Percentiles rank a stretch among this genome's conserved stretches.
Evolutionary conservation across 2,797 vertebrate species (phyloP).

Genomic region (Vireo griseus): DNA sequence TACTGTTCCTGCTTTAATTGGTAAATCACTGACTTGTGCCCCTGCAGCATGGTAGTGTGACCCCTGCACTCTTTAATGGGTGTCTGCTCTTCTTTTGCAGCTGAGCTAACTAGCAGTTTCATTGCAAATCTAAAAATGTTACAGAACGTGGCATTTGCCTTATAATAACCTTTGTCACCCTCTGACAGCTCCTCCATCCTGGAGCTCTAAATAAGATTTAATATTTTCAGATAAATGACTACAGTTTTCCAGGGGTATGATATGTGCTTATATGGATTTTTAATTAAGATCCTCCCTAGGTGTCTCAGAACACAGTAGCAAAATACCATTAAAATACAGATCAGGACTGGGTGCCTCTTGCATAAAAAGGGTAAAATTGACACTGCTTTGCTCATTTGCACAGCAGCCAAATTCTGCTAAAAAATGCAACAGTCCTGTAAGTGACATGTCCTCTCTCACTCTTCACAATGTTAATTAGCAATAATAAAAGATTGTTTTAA

Average conservation of each 20-base stretch:
- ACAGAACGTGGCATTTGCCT: background rate
- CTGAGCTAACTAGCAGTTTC: constrained; percentile 10
- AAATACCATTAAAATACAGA: background rate
- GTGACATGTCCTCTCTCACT: background rate
- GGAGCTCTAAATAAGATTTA: background rate
- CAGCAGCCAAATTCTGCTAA: background rate
- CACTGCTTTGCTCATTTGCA: background rate
- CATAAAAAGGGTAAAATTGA: background rate
- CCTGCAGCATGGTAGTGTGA: background rate
- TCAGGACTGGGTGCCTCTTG: background rate
- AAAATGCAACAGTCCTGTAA: background rate
- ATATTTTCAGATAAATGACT: background rate
- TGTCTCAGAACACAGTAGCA: background rate
- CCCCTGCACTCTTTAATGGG: constrained; percentile 19
- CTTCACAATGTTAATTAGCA: background rate
- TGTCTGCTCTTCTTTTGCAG: background rate
- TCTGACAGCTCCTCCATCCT: background rate
- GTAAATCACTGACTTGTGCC: constrained; percentile 40
- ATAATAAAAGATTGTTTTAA: background rate
- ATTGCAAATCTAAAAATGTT: constrained; percentile 18
- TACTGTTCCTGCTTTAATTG: constrained; percentile 36
- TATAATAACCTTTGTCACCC: constrained; percentile 31
- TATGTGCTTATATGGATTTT: background rate
- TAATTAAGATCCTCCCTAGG: background rate
- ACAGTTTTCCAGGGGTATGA: background rate